phyloP scores from a whole-genome alignment of 2,113 vertebrate genomes.

The Paramormyrops kingsleyae region DNA sequence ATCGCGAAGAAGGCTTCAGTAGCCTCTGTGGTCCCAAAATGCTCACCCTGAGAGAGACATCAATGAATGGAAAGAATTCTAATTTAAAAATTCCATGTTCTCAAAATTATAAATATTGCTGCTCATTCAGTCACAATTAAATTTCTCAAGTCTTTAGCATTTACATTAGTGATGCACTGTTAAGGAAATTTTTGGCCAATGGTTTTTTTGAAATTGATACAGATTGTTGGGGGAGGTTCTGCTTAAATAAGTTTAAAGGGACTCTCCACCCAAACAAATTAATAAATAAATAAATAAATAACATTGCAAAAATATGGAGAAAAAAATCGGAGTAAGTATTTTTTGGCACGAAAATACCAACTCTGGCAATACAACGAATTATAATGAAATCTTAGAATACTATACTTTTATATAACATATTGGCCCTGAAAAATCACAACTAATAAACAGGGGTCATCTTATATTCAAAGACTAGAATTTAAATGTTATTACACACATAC shows the following conservation, averaged over 20 bases:
- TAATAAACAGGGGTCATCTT: background rate
- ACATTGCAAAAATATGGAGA: background rate
- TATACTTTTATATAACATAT: background rate
- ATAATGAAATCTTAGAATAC: background rate
- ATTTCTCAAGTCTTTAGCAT: background rate
- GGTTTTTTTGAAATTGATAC: background rate
- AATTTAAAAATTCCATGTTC: background rate
- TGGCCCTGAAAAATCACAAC: background rate
- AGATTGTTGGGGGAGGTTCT: background rate
- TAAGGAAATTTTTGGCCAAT: background rate
- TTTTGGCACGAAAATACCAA: background rate
- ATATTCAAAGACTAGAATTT: background rate
- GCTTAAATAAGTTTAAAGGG: background rate
- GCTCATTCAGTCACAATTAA: background rate
- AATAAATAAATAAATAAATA: background rate
- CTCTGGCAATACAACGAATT: background rate
- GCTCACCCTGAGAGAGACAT: conserved; percentile 72
- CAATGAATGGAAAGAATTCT: background rate
- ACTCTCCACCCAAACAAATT: background rate
- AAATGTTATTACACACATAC: background rate
- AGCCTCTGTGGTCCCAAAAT: conserved; percentile 92
- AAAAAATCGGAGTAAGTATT: background rate
- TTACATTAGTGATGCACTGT: background rate
- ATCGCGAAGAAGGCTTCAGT: conserved; percentile 98
- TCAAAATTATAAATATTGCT: background rate